phyloP scores from a whole-genome alignment of 1,140 invertebrate genomes.

The Scaptomyza montana region DNA sequence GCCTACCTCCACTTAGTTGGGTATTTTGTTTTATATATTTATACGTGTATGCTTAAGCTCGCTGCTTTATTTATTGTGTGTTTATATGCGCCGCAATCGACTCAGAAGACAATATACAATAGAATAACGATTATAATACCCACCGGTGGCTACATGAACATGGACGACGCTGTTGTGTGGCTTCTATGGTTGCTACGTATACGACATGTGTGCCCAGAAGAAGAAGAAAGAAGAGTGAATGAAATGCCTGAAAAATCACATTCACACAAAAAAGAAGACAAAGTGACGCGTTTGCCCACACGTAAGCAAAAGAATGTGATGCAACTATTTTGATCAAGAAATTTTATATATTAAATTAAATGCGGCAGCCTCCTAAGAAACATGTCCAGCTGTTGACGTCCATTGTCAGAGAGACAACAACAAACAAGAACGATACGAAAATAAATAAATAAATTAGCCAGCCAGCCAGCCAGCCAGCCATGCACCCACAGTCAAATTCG shows the following conservation, averaged over 20 bases:
- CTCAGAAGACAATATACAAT: constrained; percentile 62
- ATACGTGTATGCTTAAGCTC: constrained; percentile 34
- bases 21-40: constrained; percentile 34
- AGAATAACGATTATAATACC: constrained; percentile 64
- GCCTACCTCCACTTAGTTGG: constrained; percentile 23
- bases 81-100: constrained; percentile 59
- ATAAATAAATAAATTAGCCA: constrained; percentile 78
- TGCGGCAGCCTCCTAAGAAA: constrained; percentile 12
- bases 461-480: constrained; percentile 22
- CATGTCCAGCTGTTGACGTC: constrained; percentile 76
- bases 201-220: constrained; percentile 55
- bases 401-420: constrained; percentile 39
- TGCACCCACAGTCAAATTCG: constrained; percentile 31
- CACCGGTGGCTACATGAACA: neutral
- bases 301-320: constrained; percentile 27
- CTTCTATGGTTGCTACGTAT: constrained; percentile 67
- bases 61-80: constrained; percentile 64
- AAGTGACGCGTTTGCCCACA: constrained; percentile 55
- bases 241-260: constrained; percentile 45
- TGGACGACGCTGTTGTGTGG: constrained; percentile 41
- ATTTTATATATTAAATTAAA: constrained; percentile 60
- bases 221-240: neutral
- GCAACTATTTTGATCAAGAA: constrained; percentile 71
- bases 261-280: neutral
- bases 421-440: constrained; percentile 41